Conservation (phyloP, 1,140 invertebrate genomes). For the Eriosoma lanigerum region DNA sequence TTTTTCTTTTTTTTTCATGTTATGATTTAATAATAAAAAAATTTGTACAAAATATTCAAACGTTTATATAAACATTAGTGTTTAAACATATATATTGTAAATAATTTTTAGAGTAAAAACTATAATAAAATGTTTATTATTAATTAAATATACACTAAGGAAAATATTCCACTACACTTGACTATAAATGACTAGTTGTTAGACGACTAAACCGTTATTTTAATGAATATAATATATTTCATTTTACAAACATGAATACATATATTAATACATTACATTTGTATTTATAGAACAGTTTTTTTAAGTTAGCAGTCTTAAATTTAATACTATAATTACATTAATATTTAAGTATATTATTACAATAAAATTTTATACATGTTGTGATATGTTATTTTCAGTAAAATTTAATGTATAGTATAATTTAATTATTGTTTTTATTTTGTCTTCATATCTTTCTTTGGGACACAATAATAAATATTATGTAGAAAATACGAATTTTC, state of each 20-base stretch:
- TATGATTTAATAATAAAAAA: constrained; percentile 37
- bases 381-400: constrained; percentile 51
- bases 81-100: constrained; percentile 27
- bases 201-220: constrained; percentile 31
- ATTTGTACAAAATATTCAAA: constrained; percentile 37
- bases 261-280: constrained; percentile 2
- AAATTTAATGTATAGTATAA: constrained; percentile 27
- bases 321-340: constrained; percentile 39
- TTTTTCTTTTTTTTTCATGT: constrained; percentile 41
- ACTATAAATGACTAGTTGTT: constrained; percentile 50
- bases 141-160: constrained; percentile 26
- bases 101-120: constrained; percentile 32
- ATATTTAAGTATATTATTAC: constrained; percentile 34
- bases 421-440: background rate
- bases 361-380: constrained; percentile 27
- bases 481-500: too few relatives aligned
- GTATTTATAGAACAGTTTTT: constrained; percentile 10
- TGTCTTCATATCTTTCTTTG: background rate
- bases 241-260: background rate
- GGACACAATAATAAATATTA: background rate
- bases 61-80: background rate
- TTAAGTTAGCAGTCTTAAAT: constrained; percentile 45
- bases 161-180: constrained; percentile 39
- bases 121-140: constrained; percentile 28
- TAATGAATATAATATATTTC: constrained; percentile 19